phyloP scores from a whole-genome alignment of 2,888 invertebrate species.

The Synanthedon andrenaeformis region DNA sequence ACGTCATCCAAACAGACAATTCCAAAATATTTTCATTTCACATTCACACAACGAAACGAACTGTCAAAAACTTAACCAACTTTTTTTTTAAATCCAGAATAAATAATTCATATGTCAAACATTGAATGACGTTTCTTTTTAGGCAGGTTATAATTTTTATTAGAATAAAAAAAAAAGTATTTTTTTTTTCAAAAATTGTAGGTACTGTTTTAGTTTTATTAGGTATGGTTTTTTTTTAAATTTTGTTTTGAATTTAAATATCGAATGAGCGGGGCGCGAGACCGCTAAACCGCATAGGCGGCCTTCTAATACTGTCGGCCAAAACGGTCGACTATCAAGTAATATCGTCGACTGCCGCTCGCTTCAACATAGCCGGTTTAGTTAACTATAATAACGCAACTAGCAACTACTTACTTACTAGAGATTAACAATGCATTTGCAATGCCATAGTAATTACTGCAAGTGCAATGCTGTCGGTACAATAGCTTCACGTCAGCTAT shows the following conservation, averaged over 20 bases:
- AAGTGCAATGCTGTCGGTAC: constrained; percentile 11
- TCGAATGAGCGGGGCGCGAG: constrained; percentile 8
- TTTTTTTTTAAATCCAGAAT: constrained; percentile 4
- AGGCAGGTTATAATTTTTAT: constrained; percentile 12
- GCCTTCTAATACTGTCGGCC: constrained; percentile 60
- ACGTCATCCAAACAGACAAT: too few species aligned
- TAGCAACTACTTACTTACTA: constrained; percentile 7
- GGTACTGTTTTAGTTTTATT: neutral
- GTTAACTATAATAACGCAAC: constrained; percentile 9
- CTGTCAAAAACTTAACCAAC: constrained; percentile 51
- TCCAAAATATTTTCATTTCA: constrained; percentile 12
- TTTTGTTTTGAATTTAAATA: too few species aligned
- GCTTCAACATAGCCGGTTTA: constrained; percentile 47
- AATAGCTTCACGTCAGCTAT: too few species aligned
- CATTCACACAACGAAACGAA: constrained; percentile 16
- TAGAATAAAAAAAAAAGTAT: constrained; percentile 10
- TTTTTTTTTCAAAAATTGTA: neutral
- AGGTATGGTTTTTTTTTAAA: neutral
- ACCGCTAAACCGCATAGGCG: constrained; percentile 47
- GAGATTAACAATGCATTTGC: constrained; percentile 35
- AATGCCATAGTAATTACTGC: constrained; percentile 59
- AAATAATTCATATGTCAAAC: constrained; percentile 13
- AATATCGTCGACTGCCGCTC: constrained; percentile 22
- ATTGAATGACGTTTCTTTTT: constrained; percentile 17
- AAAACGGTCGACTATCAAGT: constrained; percentile 33